Base-by-base conservation (phyloP, 2,888 invertebrate genomes). In the Pristionchus fissidentatus region DNA sequence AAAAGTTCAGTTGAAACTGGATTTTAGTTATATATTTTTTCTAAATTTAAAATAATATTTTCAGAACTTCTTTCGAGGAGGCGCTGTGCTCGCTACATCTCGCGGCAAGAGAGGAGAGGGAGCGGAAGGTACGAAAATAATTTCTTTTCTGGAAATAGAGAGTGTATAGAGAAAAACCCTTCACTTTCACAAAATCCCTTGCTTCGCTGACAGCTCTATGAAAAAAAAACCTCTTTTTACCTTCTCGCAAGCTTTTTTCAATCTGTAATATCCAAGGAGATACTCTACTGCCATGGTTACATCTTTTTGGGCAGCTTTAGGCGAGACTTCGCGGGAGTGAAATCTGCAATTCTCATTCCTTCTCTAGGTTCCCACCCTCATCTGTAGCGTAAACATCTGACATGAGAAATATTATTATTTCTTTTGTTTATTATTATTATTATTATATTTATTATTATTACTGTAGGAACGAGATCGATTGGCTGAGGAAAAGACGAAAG, bases 31-130 rank as follows among this genome's bases (percentile, higher is more conserved):
- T 66, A 35, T 15, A 3, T 22, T 43, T 43, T 43, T 19, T 7
- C 5, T 19, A 43, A 5, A 26, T 73, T 19, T 43, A 19, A 19
- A 8, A 13, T 32, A 5, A 73, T 41, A 22, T 32, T 2, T 66
- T n/a, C 66, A 83, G 83, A n/a, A 38, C 83, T 10, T 83, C 83
- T n/a, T 83, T 83, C 55, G 83, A 83, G 55, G 83, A 83, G 73
- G 83, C 83, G n/a, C 73, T 83, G 32, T 83, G 52, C 29, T 73
- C 73, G 0, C 83, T 83, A 22, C 70, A 83, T 41, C 41, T 73
- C n/a, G 73, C 83, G 1, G 83, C 83, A 19, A 73, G 55, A 22
- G 83, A 83, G 29, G 62, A 62, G 62, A 55, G 75, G 32, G 75
- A 77, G 75, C 29, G 49, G 15, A 77, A 77, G 70, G 70, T 70